phyloP scores from a whole-genome alignment of 1,140 invertebrate genomes.

The Drosophila quadrilineata region DNA sequence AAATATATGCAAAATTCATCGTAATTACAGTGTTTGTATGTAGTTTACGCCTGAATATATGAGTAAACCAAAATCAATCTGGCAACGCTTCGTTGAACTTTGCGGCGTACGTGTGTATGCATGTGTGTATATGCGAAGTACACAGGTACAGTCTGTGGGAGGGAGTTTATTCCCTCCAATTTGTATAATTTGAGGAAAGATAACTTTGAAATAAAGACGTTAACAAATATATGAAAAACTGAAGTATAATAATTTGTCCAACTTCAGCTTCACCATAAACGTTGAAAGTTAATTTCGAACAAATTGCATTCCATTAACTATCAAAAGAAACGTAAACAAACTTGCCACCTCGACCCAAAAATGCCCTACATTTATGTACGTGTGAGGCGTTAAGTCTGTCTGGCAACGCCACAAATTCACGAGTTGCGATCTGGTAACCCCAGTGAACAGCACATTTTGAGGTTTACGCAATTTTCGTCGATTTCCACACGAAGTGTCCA shows the following conservation, averaged over 20 bases:
- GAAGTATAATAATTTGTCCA: too few species aligned
- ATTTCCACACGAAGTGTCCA: conserved; percentile 19
- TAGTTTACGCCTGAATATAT: conserved; percentile 37
- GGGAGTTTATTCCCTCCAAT: not conserved
- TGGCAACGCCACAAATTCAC: conserved; percentile 5
- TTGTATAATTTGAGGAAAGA: not conserved
- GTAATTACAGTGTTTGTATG: conserved; percentile 32
- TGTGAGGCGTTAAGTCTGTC: not conserved
- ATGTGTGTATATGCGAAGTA: not conserved
- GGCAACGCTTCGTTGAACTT: conserved; percentile 12
- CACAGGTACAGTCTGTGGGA: conserved; percentile 35
- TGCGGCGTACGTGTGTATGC: not conserved
- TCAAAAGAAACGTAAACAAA: conserved; percentile 21
- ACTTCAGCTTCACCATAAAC: too few species aligned
- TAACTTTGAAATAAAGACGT: not conserved
- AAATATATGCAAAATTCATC: conserved; percentile 6
- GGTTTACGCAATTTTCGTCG: conserved; percentile 68
- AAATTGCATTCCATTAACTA: too few species aligned
- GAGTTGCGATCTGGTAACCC: conserved; percentile 15
- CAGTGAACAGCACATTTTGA: conserved; percentile 54
- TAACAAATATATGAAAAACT: too few species aligned
- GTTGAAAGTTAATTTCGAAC: too few species aligned
- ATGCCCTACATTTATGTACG: not conserved
- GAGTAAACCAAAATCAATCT: conserved; percentile 37
- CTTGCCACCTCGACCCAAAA: conserved; percentile 11